Conservation (phyloP, 2,888 invertebrate species). For the Pegoplata infirma region DNA sequence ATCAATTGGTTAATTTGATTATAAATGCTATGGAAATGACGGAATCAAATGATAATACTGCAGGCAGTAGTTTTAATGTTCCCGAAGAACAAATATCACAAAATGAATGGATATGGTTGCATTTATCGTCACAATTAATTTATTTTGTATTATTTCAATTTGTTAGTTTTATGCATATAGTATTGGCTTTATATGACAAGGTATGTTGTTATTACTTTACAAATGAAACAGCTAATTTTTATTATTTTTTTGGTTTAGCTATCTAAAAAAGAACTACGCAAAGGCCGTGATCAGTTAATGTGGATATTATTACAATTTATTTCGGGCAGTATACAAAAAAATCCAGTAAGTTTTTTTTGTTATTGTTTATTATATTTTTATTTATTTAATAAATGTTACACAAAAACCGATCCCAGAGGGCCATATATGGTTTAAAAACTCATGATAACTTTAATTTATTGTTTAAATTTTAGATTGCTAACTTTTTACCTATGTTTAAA, state of each 20-base stretch:
- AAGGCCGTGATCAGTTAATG: conserved; percentile 98
- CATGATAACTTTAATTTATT: too few species aligned
- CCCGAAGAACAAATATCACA: conserved; percentile 77
- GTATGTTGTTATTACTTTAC: conserved; percentile 75
- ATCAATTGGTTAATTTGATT: conserved; percentile 93
- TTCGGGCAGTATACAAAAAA: conserved; percentile 96
- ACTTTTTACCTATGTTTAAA: conserved; percentile 93
- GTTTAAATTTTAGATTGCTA: conserved; percentile 81
- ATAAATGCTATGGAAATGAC: conserved; percentile 95
- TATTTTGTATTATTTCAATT: conserved; percentile 97
- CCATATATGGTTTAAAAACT: too few species aligned
- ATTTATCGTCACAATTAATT: conserved; percentile 95
- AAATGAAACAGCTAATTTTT: background rate
- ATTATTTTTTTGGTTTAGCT: conserved; percentile 78
- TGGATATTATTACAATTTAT: conserved; percentile 98
- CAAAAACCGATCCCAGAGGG: too few species aligned
- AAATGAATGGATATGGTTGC: conserved; percentile 92
- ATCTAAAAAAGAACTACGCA: conserved; percentile 87
- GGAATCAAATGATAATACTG: conserved; percentile 81
- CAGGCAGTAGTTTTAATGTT: conserved; percentile 77
- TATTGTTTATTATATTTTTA: background rate
- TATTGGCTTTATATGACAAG: conserved; percentile 92
- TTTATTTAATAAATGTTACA: background rate
- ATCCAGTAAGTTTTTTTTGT: conserved; percentile 84
- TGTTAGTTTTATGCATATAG: conserved; percentile 94